phyloP scores from a whole-genome alignment of 2,888 invertebrate genomes.

The Mythimna loreyi region DNA sequence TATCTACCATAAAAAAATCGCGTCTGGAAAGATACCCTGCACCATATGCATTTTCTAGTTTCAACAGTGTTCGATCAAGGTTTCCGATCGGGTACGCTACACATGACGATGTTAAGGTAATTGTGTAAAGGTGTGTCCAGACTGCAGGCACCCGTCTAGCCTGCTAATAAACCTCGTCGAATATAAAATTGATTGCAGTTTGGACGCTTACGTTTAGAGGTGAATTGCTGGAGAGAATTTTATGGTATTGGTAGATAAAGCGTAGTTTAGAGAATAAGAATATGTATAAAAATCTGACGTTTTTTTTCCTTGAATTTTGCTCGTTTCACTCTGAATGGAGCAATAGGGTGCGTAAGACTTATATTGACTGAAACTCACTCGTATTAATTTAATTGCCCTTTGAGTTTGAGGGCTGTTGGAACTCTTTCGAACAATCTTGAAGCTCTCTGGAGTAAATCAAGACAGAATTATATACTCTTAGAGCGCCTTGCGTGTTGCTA shows the following conservation, averaged over 20 bases:
- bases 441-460: too few species aligned
- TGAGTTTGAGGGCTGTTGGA: too few species aligned
- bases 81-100: conserved; percentile 6
- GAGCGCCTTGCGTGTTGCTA: too few species aligned
- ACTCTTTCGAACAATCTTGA: too few species aligned
- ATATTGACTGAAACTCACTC: too few species aligned
- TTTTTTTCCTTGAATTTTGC: too few species aligned
- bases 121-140: conserved; percentile 41
- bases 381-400: too few species aligned
- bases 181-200: conserved; percentile 35
- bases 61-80: neutral
- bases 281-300: too few species aligned
- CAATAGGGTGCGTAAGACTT: too few species aligned
- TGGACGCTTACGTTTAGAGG: neutral
- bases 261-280: neutral
- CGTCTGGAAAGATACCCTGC: neutral
- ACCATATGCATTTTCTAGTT: neutral
- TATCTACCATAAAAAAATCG: too few species aligned
- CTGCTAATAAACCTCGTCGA: conserved; percentile 26
- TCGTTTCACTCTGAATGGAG: too few species aligned
- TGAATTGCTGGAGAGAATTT: conserved; percentile 15
- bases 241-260: neutral
- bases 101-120: conserved; percentile 40
- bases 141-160: conserved; percentile 27
- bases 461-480: too few species aligned